Conservation (phyloP, 2,797 vertebrate species). For the Tarsius wallacei region DNA sequence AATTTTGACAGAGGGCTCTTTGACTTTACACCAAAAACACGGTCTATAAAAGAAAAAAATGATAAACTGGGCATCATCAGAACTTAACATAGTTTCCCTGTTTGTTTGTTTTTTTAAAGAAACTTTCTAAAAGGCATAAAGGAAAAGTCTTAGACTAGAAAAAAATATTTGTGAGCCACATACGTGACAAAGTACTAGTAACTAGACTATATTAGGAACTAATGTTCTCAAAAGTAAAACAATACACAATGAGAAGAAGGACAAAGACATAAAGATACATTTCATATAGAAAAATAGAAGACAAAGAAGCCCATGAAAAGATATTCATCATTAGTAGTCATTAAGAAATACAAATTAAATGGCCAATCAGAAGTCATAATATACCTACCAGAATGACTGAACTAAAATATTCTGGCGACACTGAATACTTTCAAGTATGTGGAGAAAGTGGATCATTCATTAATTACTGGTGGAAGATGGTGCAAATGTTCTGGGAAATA, state of each 20-base stretch:
- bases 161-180: not conserved
- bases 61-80: not conserved
- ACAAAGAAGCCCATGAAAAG: not conserved
- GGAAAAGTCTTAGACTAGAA: not conserved
- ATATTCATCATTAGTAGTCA: not conserved
- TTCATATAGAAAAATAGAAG: not conserved
- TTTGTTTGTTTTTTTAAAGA: not conserved
- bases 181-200: not conserved
- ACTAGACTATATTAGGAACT: not conserved
- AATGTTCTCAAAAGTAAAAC: not conserved
- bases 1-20: not conserved
- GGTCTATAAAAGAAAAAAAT: not conserved
- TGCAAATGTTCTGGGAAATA: not conserved
- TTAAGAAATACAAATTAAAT: not conserved
- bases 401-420: not conserved
- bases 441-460: not conserved
- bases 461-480: not conserved
- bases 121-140: not conserved
- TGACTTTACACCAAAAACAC: not conserved
- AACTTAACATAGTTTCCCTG: not conserved
- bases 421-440: not conserved
- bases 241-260: not conserved
- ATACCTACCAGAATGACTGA: not conserved
- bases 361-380: not conserved
- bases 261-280: not conserved